Evolutionary conservation across 2,797 vertebrate species (phyloP).

Genomic region (Pseudocheirus occidentalis): DNA sequence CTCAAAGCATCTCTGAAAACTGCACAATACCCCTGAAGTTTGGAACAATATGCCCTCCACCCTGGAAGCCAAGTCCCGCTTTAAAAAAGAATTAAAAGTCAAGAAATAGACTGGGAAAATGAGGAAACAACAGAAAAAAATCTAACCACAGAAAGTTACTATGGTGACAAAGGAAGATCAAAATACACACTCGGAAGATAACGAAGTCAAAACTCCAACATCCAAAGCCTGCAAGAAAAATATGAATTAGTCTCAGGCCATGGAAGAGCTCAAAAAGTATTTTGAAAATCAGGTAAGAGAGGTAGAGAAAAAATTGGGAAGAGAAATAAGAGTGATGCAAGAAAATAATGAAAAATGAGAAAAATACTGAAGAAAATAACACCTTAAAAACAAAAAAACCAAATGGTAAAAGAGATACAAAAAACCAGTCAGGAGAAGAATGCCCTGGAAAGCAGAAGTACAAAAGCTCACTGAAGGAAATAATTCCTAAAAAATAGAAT

Average conservation of each 20-base stretch:
- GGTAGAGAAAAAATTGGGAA: not conserved
- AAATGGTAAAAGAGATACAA: too few species aligned
- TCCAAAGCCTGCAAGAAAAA: not conserved
- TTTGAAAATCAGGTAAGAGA: not conserved
- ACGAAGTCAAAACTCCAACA: not conserved
- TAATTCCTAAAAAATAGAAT: not conserved
- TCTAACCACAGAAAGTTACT: not conserved
- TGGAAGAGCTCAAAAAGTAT: not conserved
- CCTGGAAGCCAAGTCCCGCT: not conserved
- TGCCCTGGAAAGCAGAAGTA: not conserved
- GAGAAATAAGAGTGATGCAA: not conserved
- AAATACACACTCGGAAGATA: not conserved
- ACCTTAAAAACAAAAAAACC: not conserved
- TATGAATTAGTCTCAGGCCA: not conserved
- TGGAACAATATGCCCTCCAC: not conserved
- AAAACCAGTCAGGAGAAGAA: too few species aligned
- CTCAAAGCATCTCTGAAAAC: not conserved
- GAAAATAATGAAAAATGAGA: not conserved
- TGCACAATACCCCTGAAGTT: not conserved
- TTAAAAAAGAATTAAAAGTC: not conserved
- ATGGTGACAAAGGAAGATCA: not conserved
- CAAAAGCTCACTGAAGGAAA: not conserved
- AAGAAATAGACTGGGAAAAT: not conserved
- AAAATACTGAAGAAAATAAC: not conserved
- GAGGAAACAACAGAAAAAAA: not conserved